These are phyloP conservation scores for Itoplectis maculator DNA, from an alignment of 2,888 invertebrate genomes.

Conservation along the genomic window DNA sequence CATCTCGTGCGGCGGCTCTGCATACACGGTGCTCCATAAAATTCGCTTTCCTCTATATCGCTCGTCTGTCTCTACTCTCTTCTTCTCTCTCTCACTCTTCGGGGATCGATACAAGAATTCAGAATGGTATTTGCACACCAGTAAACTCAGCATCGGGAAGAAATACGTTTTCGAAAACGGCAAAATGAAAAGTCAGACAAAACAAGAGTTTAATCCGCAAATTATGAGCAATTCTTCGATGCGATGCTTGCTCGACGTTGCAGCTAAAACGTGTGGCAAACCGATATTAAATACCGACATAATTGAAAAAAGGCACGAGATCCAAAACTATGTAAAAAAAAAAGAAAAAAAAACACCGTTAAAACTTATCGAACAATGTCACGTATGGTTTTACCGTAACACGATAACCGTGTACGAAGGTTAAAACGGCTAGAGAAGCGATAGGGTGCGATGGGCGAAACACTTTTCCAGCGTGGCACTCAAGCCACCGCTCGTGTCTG, in stretches of 20 bases:
- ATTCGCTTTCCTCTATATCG: conserved; percentile 45
- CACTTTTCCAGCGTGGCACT: conserved; percentile 14
- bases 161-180: background rate
- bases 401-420: background rate
- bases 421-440: conserved; percentile 10
- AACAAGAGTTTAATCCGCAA: background rate
- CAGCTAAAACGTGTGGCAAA: no score
- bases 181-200: background rate
- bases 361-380: background rate
- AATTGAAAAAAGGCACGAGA: background rate
- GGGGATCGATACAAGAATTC: conserved; percentile 47
- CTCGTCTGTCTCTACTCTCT: conserved; percentile 14
- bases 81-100: background rate
- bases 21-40: conserved; percentile 50
- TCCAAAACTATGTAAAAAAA: no score
- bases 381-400: conserved; percentile 9
- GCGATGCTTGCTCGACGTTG: background rate
- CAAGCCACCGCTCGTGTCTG: conserved; percentile 6
- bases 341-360: background rate
- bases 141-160: conserved; percentile 2
- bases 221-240: background rate
- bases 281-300: background rate
- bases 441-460: background rate
- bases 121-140: conserved; percentile 46
- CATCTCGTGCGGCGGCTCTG: conserved; percentile 33